Evolutionary conservation across 2,888 invertebrate species (phyloP).

Genomic region (Yponomeuta plumbellus): DNA sequence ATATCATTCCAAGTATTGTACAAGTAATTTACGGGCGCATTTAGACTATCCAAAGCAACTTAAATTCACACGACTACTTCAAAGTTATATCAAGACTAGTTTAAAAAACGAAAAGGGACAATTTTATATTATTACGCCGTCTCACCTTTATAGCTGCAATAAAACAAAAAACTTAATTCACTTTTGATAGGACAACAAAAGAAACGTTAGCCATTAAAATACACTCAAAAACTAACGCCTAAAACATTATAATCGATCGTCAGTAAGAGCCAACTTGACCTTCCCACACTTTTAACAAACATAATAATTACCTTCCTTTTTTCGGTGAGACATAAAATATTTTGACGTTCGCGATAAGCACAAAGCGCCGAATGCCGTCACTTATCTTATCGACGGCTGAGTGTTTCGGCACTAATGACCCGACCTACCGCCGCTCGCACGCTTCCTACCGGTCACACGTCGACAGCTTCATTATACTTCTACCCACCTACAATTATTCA

Average conservation of each 20-base stretch:
- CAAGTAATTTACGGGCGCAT: neutral
- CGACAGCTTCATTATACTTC: conserved; percentile 54
- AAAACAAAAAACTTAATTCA: conserved; percentile 14
- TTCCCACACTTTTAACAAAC: conserved; percentile 36
- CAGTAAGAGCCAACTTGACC: conserved; percentile 8
- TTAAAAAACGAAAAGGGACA: neutral
- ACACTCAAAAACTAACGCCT: neutral
- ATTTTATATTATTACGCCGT: conserved; percentile 7
- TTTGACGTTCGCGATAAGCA: conserved; percentile 62
- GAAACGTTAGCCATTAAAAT: conserved; percentile 12
- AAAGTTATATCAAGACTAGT: neutral
- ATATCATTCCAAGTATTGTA: neutral
- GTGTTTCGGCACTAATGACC: conserved; percentile 62
- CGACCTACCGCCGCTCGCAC: conserved; percentile 28
- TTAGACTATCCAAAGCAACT: neutral
- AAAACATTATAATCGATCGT: neutral
- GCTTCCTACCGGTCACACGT: conserved; percentile 37
- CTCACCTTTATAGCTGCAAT: neutral
- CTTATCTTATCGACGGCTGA: conserved; percentile 64
- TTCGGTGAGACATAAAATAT: conserved; percentile 64
- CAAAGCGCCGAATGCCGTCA: conserved; percentile 50
- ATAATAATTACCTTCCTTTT: conserved; percentile 40
- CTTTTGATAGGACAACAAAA: neutral
- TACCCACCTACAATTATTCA: conserved; percentile 17
- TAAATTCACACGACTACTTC: neutral